phyloP scores from a whole-genome alignment of 2,797 vertebrate genomes.

The Pipistrellus pipistrellus region DNA sequence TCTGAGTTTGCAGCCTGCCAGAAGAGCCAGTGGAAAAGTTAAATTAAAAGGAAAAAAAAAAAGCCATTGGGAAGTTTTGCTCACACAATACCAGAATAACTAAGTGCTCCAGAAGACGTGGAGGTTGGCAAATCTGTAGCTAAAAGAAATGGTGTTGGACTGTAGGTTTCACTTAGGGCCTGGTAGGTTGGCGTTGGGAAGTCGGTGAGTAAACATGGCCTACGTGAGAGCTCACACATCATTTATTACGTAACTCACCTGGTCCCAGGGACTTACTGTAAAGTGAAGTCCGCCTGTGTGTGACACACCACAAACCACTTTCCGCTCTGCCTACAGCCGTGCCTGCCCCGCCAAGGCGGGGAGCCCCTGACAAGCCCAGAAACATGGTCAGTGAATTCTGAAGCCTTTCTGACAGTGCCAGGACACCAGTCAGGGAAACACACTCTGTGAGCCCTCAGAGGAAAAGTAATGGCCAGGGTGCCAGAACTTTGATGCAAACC shows the following conservation, averaged over 20 bases:
- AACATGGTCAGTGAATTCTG: neutral
- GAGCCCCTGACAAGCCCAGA: neutral
- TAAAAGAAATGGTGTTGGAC: neutral
- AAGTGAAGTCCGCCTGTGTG: neutral
- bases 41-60: neutral
- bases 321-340: neutral
- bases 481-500: constrained; percentile 49
- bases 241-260: neutral
- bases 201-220: neutral
- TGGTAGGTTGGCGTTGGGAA: neutral
- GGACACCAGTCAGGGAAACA: neutral
- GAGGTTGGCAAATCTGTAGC: neutral
- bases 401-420: neutral
- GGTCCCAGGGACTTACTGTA: neutral
- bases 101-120: neutral
- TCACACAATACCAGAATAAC: constrained; percentile 29
- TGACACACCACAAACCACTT: neutral
- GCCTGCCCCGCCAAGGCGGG: neutral
- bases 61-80: neutral
- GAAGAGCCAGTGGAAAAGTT: constrained; percentile 13
- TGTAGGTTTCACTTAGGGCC: neutral
- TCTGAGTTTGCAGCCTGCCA: constrained; percentile 37
- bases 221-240: neutral
- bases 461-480: constrained; percentile 44
- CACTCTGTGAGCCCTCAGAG: constrained; percentile 6